Conservation (phyloP, 2,888 invertebrate species). For the Oxycera nigricornis region DNA sequence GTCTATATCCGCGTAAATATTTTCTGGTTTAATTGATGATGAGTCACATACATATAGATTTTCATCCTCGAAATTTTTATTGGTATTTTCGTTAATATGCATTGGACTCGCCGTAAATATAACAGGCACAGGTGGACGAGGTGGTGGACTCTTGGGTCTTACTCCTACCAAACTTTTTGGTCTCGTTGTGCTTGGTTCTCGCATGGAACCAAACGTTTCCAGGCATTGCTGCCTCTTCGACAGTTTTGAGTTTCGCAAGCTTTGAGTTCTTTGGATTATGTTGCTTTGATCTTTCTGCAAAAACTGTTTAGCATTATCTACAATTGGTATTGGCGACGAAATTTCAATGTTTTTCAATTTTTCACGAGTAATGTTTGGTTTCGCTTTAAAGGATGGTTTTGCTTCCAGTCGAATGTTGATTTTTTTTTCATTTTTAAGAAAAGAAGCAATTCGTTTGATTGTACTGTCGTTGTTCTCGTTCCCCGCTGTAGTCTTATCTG, state of each 20-base stretch:
- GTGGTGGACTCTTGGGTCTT: conserved; percentile 79
- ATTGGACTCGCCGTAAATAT: background rate
- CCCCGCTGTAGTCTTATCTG: conserved; percentile 34
- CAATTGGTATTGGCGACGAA: conserved; percentile 78
- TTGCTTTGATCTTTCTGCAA: conserved; percentile 64
- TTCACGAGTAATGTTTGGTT: conserved; percentile 74
- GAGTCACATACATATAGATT: no score
- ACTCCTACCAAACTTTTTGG: conserved; percentile 75
- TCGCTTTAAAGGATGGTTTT: conserved; percentile 68
- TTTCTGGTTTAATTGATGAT: conserved; percentile 69
- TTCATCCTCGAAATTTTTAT: conserved; percentile 71
- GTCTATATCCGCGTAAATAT: conserved; percentile 88
- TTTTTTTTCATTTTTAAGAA: conserved; percentile 68
- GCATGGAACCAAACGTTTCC: conserved; percentile 84
- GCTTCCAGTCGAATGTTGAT: conserved; percentile 66
- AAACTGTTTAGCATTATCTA: conserved; percentile 68
- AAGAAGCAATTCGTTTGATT: conserved; percentile 77
- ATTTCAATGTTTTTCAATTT: conserved; percentile 79
- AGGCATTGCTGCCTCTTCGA: conserved; percentile 66
- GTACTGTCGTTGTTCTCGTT: conserved; percentile 69
- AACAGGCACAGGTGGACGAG: conserved; percentile 70
- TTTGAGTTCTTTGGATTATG: conserved; percentile 77
- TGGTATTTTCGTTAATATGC: conserved; percentile 62
- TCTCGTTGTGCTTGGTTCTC: conserved; percentile 71
- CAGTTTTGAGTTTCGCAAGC: conserved; percentile 72